Conservation (phyloP, 2,888 invertebrate genomes). For the Malthinus seriepunctatus region DNA sequence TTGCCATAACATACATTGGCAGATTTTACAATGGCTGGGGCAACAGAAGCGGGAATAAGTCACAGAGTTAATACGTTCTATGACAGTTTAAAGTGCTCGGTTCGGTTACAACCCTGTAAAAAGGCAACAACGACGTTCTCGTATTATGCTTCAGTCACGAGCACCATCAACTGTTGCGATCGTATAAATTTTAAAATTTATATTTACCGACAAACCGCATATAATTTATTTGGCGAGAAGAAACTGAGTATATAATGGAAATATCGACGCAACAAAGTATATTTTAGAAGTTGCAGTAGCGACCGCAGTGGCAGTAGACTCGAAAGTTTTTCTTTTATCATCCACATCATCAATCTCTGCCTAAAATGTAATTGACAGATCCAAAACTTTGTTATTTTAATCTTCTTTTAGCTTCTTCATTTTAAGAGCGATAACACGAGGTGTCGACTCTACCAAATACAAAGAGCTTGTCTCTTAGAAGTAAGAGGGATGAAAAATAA, state of each 20-base stretch:
- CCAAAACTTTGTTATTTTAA: constrained; percentile 33
- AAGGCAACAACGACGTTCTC: constrained; percentile 26
- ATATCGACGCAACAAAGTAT: constrained; percentile 27
- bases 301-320: constrained; percentile 22
- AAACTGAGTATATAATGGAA: constrained; percentile 25
- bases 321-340: constrained; percentile 15
- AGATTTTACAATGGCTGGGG: constrained; percentile 17
- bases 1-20: constrained; percentile 19
- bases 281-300: constrained; percentile 23
- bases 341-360: constrained; percentile 33
- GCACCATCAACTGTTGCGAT: constrained; percentile 28
- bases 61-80: constrained; percentile 29
- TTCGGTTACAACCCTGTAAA: constrained; percentile 27
- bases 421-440: constrained; percentile 25
- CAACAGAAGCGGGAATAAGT: constrained; percentile 30
- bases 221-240: constrained; percentile 29
- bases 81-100: constrained; percentile 28
- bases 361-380: constrained; percentile 32
- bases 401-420: constrained; percentile 27
- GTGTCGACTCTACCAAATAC: constrained; percentile 25
- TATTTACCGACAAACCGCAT: constrained; percentile 28
- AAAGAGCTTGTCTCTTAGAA: constrained; percentile 25
- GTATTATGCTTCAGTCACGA: constrained; percentile 29
- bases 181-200: constrained; percentile 29
- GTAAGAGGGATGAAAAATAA: constrained; percentile 24